Evolutionary conservation across 1,140 invertebrate genomes (phyloP), one percentile per base, ranked within the genome.

Genomic region (Thaumatotibia leucotreta): DNA sequence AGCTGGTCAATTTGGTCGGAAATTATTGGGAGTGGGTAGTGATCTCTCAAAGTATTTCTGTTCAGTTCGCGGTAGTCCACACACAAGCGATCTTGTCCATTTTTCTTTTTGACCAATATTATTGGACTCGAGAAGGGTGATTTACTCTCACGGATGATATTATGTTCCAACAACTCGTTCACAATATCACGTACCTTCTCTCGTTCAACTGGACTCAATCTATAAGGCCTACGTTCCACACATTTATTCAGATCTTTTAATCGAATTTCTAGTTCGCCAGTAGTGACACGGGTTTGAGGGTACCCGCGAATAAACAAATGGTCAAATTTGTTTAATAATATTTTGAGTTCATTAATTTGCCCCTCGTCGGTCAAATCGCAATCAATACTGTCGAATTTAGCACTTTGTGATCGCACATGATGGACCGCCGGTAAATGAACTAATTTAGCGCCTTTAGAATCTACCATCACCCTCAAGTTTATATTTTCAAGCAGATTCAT

Each of bases 131-230:
- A n/a, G n/a, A n/a, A n/a, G n/a, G n/a, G n/a, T n/a, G n/a, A n/a
- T n/a, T n/a, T n/a, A n/a, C n/a, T n/a, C n/a, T n/a, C n/a, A n/a
- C 75, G 54, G 32, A 91, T 82, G 0, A 91, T 77, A 6, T 77
- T 63, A 49, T 65, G 52, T 32, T 49, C 1, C 31, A 67, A 5
- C 32, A 39, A 64, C 54, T 22, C 29, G 62, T 35, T n/a, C 70
- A 39, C 9, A 11, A 20, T 17, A 75, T 63, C 61, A 70, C 67
- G 20, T 6, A 50, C 17, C 50, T 50, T 65, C 50, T 20, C 5
- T 31, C 24, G 6, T 50, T 27, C 50, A 9, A 14, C 14, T 14
- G 27, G 32, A n/a, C 24, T 54, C 23, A 22, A 11, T 20, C 29
- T 65, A 50, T 65, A 22, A n/a, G 17, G 32, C 17, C 50, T 65